Evolutionary conservation across 1,140 invertebrate genomes (phyloP).

Genomic region (Bombus cullumanus): DNA sequence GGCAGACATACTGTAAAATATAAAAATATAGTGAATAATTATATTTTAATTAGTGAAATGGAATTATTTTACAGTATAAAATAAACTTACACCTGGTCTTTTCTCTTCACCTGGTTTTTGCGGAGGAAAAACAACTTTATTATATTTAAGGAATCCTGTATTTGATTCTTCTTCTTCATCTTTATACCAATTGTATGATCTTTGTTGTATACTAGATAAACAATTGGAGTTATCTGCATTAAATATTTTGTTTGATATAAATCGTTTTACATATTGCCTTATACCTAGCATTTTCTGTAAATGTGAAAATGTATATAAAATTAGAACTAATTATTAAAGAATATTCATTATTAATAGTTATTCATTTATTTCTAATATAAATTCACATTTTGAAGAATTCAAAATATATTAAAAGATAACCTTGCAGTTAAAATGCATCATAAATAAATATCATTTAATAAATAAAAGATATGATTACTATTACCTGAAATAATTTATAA

Average conservation of each 20-base stretch:
- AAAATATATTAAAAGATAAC: constrained; percentile 12
- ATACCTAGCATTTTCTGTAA: constrained; percentile 56
- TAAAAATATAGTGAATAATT: constrained; percentile 44
- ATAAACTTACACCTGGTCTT: constrained; percentile 90
- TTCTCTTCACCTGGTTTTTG: constrained; percentile 88
- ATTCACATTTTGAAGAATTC: not conserved
- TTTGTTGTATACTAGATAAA: not conserved
- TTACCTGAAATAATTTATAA: not conserved
- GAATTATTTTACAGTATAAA: constrained; percentile 29
- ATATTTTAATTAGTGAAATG: not conserved
- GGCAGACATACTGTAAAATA: constrained; percentile 91
- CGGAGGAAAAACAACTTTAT: constrained; percentile 91
- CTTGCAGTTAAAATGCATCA: not conserved
- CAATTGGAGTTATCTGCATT: not conserved
- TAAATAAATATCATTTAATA: not conserved
- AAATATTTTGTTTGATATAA: constrained; percentile 15
- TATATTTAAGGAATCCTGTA: constrained; percentile 82
- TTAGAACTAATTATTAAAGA: not conserved
- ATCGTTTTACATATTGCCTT: constrained; percentile 13
- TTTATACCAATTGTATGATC: not conserved
- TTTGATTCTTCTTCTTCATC: fast-evolving
- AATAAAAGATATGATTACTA: not conserved
- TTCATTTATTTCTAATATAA: not conserved
- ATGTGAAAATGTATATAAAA: not conserved
- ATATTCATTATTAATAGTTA: not conserved